Conservation (phyloP, 2,888 invertebrate species). For the Heliconius cydno region DNA sequence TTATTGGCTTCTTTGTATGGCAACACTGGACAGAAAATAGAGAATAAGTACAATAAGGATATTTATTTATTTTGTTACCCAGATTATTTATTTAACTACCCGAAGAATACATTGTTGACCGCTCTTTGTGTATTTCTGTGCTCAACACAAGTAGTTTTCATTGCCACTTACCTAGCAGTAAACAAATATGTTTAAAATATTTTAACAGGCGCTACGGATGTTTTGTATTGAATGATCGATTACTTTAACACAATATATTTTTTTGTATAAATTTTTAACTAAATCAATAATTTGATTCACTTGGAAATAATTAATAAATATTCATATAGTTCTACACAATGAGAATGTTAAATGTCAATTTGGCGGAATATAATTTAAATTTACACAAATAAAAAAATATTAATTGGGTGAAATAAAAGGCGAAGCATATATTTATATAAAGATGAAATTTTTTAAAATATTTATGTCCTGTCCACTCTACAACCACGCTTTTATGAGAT, state of each 20-base stretch:
- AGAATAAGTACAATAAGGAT: conserved; percentile 54
- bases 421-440: no score
- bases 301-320: no score
- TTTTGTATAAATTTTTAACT: neutral
- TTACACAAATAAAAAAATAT: no score
- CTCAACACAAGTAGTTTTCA: conserved; percentile 55
- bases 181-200: conserved; percentile 22
- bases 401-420: no score
- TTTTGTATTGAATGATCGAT: neutral
- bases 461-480: no score
- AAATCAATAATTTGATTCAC: neutral
- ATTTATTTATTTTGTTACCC: conserved; percentile 70
- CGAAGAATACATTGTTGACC: conserved; percentile 43
- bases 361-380: no score
- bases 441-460: no score
- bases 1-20: conserved; percentile 76
- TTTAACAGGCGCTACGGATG: neutral
- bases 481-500: no score
- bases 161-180: conserved; percentile 33
- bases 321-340: neutral
- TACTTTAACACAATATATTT: neutral
- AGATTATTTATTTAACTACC: conserved; percentile 62
- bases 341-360: no score
- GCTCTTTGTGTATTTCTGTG: conserved; percentile 51
- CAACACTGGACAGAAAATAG: conserved; percentile 55